A percentile compares a stretch with the other conserved stretches of the same genome.
Conservation (phyloP, 2,888 invertebrate genomes). For the Ichneumoninae sp. region DNA sequence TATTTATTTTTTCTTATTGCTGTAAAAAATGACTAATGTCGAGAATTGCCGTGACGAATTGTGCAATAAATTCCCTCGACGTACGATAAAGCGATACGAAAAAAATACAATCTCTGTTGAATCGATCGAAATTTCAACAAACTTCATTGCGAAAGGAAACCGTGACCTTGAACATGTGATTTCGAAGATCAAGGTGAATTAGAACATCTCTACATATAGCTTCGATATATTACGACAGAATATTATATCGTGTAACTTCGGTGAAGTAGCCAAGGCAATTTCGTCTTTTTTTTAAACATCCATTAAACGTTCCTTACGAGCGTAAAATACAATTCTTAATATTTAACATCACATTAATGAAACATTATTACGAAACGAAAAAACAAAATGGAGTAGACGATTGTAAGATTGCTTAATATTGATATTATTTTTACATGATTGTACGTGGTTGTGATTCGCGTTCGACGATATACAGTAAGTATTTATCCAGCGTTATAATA, state of each 20-base stretch:
- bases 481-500: conserved; percentile 15
- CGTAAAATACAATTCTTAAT: conserved; percentile 34
- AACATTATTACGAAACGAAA: conserved; percentile 7
- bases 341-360: conserved; percentile 47
- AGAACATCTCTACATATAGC: neutral
- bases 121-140: neutral
- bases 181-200: conserved; percentile 6
- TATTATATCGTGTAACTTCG: neutral
- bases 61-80: too few species aligned
- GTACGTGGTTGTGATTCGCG: conserved; percentile 50
- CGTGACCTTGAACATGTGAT: neutral
- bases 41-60: too few species aligned
- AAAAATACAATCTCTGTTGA: neutral
- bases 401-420: conserved; percentile 19
- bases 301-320: conserved; percentile 18
- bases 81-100: neutral
- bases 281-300: conserved; percentile 23
- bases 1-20: too few species aligned
- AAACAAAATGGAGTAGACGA: neutral
- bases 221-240: neutral
- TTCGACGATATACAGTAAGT: conserved; percentile 35
- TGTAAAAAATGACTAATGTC: too few species aligned
- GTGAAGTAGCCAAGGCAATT: conserved; percentile 1
- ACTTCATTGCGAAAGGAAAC: neutral
- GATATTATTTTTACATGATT: conserved; percentile 50